Conservation (phyloP, 1,140 invertebrate species). For the Melitaea cinxia region DNA sequence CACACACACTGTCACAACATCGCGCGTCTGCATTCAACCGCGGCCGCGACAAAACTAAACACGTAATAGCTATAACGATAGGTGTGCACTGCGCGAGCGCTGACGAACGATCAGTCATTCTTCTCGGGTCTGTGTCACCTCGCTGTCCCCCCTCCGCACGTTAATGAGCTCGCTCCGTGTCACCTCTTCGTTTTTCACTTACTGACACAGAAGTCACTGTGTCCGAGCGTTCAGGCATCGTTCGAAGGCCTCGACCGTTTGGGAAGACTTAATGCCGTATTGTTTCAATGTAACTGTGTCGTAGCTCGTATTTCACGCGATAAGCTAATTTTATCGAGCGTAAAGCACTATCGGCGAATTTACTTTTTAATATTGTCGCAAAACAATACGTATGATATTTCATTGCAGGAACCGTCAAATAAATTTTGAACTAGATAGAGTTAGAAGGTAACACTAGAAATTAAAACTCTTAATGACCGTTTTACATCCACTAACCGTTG, state of each 20-base stretch:
- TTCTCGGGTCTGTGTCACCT: slow-evolving; percentile 59
- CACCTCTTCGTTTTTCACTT: slow-evolving; percentile 55
- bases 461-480: neutral
- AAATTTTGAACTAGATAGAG: neutral
- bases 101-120: slow-evolving; percentile 73
- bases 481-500: neutral
- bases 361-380: neutral
- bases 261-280: slow-evolving; percentile 1
- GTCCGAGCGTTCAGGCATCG: slow-evolving; percentile 15
- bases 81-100: slow-evolving; percentile 76
- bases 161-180: slow-evolving; percentile 67
- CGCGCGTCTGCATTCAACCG: slow-evolving; percentile 71
- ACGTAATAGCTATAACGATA: slow-evolving; percentile 54
- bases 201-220: slow-evolving; percentile 28
- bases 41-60: slow-evolving; percentile 65
- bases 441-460: neutral
- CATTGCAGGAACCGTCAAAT: neutral
- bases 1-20: slow-evolving; percentile 62
- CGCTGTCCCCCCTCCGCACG: slow-evolving; percentile 37
- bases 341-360: neutral
- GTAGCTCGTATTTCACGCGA: slow-evolving; percentile 8
- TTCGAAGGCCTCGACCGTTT: slow-evolving; percentile 5
- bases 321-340: slow-evolving; percentile 1
- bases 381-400: neutral
- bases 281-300: neutral